phyloP scores from a whole-genome alignment of 1,140 invertebrate species.

The Aradophagus sp. region DNA sequence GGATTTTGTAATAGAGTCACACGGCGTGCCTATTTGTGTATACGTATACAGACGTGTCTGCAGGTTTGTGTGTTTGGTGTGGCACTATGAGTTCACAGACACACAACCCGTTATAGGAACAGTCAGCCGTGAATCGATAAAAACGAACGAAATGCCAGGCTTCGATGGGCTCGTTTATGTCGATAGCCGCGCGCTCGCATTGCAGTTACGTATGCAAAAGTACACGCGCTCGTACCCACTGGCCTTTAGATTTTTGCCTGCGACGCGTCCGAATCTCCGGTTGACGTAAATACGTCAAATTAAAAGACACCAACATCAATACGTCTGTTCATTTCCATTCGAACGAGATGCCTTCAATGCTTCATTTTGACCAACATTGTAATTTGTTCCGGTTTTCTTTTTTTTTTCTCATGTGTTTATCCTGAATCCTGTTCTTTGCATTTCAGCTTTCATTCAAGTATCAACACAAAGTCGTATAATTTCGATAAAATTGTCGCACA shows the following conservation, averaged over 20 bases:
- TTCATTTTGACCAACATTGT: constrained; percentile 14
- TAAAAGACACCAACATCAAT: constrained; percentile 46
- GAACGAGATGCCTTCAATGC: constrained; percentile 7
- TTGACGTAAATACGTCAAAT: constrained; percentile 45
- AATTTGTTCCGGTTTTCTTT: constrained; percentile 23
- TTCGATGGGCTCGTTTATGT: constrained; percentile 53
- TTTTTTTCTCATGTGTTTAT: not conserved
- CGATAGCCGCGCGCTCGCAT: constrained; percentile 38
- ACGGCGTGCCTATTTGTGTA: constrained; percentile 2
- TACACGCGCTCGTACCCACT: constrained; percentile 3
- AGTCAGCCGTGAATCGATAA: constrained; percentile 58
- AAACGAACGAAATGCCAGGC: constrained; percentile 53
- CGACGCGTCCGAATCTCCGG: constrained; percentile 4
- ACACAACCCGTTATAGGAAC: constrained; percentile 53
- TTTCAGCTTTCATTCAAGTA: no score
- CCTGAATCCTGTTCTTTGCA: no score
- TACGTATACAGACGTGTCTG: no score
- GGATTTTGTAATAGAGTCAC: constrained; percentile 55
- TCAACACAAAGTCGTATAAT: no score
- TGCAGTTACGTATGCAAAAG: constrained; percentile 43
- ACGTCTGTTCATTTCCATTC: constrained; percentile 30
- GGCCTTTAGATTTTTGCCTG: no score
- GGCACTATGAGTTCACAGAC: constrained; percentile 22
- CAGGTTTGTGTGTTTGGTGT: constrained; percentile 27
- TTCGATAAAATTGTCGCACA: constrained; percentile 25